Conservation (phyloP, 2,888 invertebrate genomes). For the Minunthozetes semirufus region DNA sequence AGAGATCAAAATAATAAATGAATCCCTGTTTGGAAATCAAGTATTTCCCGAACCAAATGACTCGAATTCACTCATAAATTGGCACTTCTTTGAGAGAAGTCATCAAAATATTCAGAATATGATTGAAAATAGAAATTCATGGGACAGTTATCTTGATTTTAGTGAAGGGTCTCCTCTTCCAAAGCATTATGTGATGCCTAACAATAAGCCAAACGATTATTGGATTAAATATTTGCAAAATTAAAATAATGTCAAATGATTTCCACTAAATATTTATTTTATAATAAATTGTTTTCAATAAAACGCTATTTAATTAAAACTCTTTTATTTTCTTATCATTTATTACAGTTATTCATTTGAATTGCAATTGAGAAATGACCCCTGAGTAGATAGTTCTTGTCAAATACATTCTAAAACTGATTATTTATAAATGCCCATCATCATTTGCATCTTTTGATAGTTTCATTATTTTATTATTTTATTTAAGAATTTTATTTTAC, state of each 20-base stretch:
- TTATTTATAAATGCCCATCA: too few species aligned
- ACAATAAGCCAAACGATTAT: neutral
- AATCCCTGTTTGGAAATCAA: slow-evolving; percentile 8
- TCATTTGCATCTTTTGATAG: too few species aligned
- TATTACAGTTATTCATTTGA: too few species aligned
- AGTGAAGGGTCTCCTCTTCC: neutral
- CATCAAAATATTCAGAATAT: slow-evolving; percentile 16
- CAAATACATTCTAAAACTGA: too few species aligned
- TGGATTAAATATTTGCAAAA: slow-evolving; percentile 22
- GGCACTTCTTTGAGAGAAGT: slow-evolving; percentile 1
- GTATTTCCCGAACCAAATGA: neutral
- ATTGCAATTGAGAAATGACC: too few species aligned
- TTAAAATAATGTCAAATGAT: neutral
- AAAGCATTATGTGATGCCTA: slow-evolving; percentile 1
- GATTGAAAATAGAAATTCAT: neutral
- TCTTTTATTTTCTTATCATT: too few species aligned
- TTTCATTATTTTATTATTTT: too few species aligned
- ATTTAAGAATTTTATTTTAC: too few species aligned
- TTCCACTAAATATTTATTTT: too few species aligned
- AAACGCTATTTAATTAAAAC: neutral
- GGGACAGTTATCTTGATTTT: neutral
- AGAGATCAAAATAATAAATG: neutral
- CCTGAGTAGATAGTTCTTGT: too few species aligned
- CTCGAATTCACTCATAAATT: neutral
- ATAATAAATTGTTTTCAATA: neutral